A percentile compares a stretch with the other conserved stretches of the same genome.
phyloP scores from a whole-genome alignment of 1,140 invertebrate species.

The Brachionus angularis region DNA sequence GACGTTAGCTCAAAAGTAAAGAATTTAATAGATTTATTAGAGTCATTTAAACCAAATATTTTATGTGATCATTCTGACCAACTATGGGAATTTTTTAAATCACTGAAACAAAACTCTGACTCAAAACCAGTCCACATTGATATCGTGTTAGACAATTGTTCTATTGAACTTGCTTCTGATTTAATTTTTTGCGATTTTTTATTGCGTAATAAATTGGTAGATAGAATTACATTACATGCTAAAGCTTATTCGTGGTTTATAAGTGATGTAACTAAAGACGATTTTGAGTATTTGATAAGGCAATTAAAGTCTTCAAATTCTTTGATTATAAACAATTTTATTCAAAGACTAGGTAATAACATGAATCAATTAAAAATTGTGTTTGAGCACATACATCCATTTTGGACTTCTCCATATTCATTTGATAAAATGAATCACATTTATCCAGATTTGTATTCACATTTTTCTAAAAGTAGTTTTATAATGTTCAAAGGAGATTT shows the following conservation, averaged over 20 bases:
- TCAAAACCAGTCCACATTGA: conserved; percentile 60
- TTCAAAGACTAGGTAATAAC: conserved; percentile 50
- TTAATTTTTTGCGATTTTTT: conserved; percentile 79
- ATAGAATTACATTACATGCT: conserved; percentile 73
- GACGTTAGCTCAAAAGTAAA: conserved; percentile 33
- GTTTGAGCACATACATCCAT: conserved; percentile 62
- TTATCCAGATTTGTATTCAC: conserved; percentile 69
- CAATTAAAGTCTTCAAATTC: conserved; percentile 49
- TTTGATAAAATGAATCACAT: conserved; percentile 71
- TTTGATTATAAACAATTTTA: conserved; percentile 49
- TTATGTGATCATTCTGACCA: conserved; percentile 64
- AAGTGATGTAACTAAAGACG: conserved; percentile 75
- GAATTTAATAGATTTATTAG: conserved; percentile 17
- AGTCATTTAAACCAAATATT: conserved; percentile 27
- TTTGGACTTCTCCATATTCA: conserved; percentile 80
- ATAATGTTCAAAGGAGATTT: conserved; percentile 90
- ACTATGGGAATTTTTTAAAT: conserved; percentile 61
- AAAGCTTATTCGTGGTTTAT: conserved; percentile 94
- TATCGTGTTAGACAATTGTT: conserved; percentile 86
- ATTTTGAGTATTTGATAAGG: conserved; percentile 70
- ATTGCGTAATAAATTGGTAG: conserved; percentile 64
- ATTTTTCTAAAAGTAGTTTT: conserved; percentile 65
- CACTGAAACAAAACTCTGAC: conserved; percentile 47
- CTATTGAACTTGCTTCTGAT: conserved; percentile 86
- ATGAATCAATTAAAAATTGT: conserved; percentile 47